Conservation (phyloP, 2,797 vertebrate species). For the Brachymystax lenok region DNA sequence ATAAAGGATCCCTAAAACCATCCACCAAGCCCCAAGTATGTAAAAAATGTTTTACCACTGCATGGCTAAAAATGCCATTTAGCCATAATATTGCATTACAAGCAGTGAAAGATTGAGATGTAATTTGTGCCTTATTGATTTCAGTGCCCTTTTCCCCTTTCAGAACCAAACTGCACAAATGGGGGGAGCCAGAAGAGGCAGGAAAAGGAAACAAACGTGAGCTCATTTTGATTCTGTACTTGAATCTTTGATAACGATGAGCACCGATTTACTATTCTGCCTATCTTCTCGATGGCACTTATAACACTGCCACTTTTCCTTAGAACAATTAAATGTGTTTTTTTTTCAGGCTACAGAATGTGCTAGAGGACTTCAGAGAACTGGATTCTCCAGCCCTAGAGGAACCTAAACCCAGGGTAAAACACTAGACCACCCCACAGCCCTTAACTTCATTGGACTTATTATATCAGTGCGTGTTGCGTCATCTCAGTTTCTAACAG, state of each 20-base stretch:
- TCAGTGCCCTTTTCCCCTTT: slow-evolving; percentile 14
- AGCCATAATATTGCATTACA: neutral
- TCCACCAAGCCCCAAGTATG: too few species aligned
- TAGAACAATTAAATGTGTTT: neutral
- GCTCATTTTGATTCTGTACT: slow-evolving; percentile 35
- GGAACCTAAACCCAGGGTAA: slow-evolving; percentile 72
- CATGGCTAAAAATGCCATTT: neutral
- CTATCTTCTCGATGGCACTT: neutral
- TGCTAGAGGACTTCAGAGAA: slow-evolving; percentile 76
- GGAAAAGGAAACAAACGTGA: slow-evolving; percentile 84
- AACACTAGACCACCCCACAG: slow-evolving; percentile 18
- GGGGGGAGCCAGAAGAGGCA: slow-evolving; percentile 74
- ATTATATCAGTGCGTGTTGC: too few species aligned
- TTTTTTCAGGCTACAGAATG: slow-evolving; percentile 71
- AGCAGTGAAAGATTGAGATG: neutral
- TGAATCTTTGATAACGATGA: neutral
- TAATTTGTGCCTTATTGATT: neutral
- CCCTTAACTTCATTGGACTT: slow-evolving; percentile 5
- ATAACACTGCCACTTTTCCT: neutral
- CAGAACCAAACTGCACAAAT: slow-evolving; percentile 69
- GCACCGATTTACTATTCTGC: neutral
- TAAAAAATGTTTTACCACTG: neutral
- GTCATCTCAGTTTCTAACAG: too few species aligned
- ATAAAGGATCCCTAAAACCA: too few species aligned
- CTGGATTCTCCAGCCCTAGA: slow-evolving; percentile 71